These are phyloP conservation scores for Perizoma flavofasciatum DNA, from an alignment of 2,888 invertebrate species.

Conservation along the genomic window DNA sequence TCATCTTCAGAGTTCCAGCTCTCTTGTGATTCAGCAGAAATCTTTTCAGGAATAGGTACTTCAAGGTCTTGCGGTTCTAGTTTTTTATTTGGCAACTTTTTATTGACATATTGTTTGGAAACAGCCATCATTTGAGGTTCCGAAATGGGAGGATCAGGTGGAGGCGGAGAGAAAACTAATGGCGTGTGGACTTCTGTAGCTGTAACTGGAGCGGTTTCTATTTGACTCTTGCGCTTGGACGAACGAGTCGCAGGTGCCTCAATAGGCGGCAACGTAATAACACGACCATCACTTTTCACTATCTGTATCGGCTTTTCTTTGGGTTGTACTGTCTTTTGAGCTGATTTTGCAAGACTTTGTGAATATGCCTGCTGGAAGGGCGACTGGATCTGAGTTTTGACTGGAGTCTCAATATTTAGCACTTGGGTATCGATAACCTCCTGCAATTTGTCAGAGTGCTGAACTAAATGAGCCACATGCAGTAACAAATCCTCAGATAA, in stretches of 20 bases:
- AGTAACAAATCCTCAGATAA: slow-evolving; percentile 88
- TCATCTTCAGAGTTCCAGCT: slow-evolving; percentile 95
- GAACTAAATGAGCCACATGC: slow-evolving; percentile 89
- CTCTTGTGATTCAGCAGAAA: slow-evolving; percentile 85
- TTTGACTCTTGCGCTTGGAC: slow-evolving; percentile 86
- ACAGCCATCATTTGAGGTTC: slow-evolving; percentile 58
- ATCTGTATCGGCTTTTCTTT: slow-evolving; percentile 88
- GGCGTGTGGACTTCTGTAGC: slow-evolving; percentile 38
- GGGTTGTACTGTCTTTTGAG: slow-evolving; percentile 52
- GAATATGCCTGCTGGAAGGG: slow-evolving; percentile 55
- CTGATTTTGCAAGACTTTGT: slow-evolving; percentile 59
- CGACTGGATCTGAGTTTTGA: slow-evolving; percentile 47
- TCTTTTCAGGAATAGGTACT: slow-evolving; percentile 58
- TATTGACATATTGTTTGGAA: slow-evolving; percentile 72
- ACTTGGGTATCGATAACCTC: slow-evolving; percentile 89
- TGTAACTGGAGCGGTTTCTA: slow-evolving; percentile 47
- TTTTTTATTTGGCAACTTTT: slow-evolving; percentile 62
- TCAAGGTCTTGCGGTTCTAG: slow-evolving; percentile 48
- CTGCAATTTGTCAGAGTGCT: slow-evolving; percentile 87
- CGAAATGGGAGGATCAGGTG: slow-evolving; percentile 51
- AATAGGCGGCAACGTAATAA: slow-evolving; percentile 91
- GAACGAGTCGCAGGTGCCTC: slow-evolving; percentile 92
- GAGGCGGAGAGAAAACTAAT: slow-evolving; percentile 45
- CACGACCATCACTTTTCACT: slow-evolving; percentile 88
- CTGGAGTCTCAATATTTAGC: slow-evolving; percentile 69